Percentiles rank a stretch among this genome's conserved stretches.
These are phyloP conservation scores for Xiphophorus hellerii DNA, from an alignment of 2,113 vertebrate genomes.

Conservation along the genomic window DNA sequence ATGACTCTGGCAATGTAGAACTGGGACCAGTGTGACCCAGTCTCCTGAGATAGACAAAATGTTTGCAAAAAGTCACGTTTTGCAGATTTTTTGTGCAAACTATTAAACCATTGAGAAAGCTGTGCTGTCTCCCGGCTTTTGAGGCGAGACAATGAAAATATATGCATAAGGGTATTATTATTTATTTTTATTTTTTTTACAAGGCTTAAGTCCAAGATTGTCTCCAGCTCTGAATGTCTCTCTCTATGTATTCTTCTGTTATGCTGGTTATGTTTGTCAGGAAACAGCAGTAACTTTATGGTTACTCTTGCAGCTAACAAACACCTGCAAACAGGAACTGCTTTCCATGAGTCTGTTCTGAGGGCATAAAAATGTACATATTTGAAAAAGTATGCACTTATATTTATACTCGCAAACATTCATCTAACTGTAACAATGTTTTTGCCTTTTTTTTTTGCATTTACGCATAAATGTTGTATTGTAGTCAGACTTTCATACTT, in stretches of 20 bases:
- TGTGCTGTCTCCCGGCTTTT: background rate
- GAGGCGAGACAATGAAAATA: background rate
- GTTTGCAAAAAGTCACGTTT: background rate
- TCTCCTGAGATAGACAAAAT: conserved; percentile 44
- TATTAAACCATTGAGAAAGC: background rate
- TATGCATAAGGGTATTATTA: background rate
- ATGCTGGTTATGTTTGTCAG: conserved; percentile 36
- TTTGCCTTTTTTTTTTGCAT: background rate
- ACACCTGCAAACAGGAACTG: conserved; percentile 49
- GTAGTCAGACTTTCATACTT: conserved; percentile 11
- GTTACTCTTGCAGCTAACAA: conserved; percentile 10
- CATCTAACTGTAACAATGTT: background rate
- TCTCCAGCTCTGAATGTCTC: conserved; percentile 44
- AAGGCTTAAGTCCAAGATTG: conserved; percentile 22
- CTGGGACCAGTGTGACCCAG: conserved; percentile 68
- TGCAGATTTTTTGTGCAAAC: background rate
- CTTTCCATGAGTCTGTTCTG: conserved; percentile 10
- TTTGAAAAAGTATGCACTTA: background rate
- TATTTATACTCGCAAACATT: background rate
- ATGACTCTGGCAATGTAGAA: conserved; percentile 77
- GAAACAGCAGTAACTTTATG: conserved; percentile 25
- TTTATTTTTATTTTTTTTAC: conserved; percentile 14
- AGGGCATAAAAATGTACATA: conserved; percentile 23
- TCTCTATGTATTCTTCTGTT: conserved; percentile 23
- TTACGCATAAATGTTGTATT: background rate